Evolutionary conservation across 2,797 vertebrate genomes (phyloP), one percentile per base, ranked within the genome.

Genomic region (Sebastes itinus): DNA sequence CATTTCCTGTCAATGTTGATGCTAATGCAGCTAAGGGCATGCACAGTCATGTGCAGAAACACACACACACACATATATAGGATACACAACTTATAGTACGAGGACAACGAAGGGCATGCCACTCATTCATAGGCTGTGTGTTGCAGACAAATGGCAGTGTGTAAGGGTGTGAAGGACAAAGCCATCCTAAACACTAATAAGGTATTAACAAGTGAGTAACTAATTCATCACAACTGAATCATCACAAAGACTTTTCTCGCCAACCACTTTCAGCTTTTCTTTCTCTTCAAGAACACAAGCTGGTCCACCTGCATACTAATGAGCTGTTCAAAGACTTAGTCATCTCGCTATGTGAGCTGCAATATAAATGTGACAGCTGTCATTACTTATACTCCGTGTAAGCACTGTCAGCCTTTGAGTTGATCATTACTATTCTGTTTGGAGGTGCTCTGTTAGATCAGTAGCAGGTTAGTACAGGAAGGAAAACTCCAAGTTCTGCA

Each of bases 1-100:
- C 76, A 76, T 73, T 88, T 89, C 84, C 87, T 88, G 83, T 81
- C 75, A 78, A 8, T 23, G 32, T 49, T 73, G 85, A 90, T 27
- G 64, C 74, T 60, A 69, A 85, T 64, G 65, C 73, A 54, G 68
- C 82, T 68, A 28, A 79, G 27, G 72, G 82, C 81, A 62, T 46
- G 65, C 84, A 83, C 66, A 75, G 75, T 83, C 84, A 84, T 55
- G 69, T 56, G 27, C 38, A 77, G 25, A 87, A 61, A 66, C 61
- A 54, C 14, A 62, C 76, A 55, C 2, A 73, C 49, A 73, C 35
- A 61, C 52, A 77, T 55, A 30, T 62, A 54, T 16, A 62, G 9
- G 6, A 11, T n/a, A 70, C 77, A 72, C 30, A 70, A 62, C 25
- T 2, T 27, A 32, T 55, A 23, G 64, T 30, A 58, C 27, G 4